Evolutionary conservation across 2,113 vertebrate species (phyloP).

Genomic region (Paratilapia polleni): DNA sequence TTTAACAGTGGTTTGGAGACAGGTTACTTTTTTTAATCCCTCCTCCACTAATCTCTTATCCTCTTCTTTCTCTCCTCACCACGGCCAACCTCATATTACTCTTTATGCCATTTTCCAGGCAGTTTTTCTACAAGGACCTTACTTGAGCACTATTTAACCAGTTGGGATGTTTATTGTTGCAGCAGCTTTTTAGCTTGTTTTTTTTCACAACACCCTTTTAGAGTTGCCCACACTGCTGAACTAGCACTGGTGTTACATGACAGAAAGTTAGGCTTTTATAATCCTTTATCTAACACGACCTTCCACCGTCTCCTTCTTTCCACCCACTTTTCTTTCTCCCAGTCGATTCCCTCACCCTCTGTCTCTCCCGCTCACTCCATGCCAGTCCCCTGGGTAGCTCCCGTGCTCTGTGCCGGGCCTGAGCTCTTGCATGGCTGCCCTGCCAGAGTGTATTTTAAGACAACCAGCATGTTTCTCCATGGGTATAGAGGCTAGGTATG

Average conservation of each 20-base stretch:
- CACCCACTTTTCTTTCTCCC: slow-evolving; percentile 60
- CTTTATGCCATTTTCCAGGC: not conserved
- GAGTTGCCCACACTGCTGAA: slow-evolving; percentile 56
- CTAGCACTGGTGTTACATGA: slow-evolving; percentile 56
- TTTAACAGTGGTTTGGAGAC: not conserved
- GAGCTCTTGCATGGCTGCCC: slow-evolving; percentile 68
- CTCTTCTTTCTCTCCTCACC: not conserved
- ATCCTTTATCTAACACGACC: slow-evolving; percentile 66
- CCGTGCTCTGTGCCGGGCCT: slow-evolving; percentile 49
- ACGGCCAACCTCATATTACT: not conserved
- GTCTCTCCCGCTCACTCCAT: slow-evolving; percentile 57
- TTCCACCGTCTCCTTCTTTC: slow-evolving; percentile 62
- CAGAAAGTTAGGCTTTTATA: slow-evolving; percentile 66
- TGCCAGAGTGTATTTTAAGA: slow-evolving; percentile 78
- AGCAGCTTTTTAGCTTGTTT: not conserved
- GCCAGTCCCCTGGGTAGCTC: slow-evolving; percentile 61
- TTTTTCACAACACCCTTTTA: slow-evolving; percentile 7
- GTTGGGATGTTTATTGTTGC: slow-evolving; percentile 27
- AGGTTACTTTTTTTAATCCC: not conserved
- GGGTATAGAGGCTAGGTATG: slow-evolving; percentile 72
- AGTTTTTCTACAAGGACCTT: slow-evolving; percentile 4
- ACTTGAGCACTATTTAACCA: slow-evolving; percentile 11
- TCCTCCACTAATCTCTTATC: not conserved
- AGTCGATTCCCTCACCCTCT: slow-evolving; percentile 56
- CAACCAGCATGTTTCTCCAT: slow-evolving; percentile 71